Evolutionary conservation across 64 coral and sea anemone species (phyloP), one percentile per base, ranked within the genome.

Genomic region (Montipora foliosa): DNA sequence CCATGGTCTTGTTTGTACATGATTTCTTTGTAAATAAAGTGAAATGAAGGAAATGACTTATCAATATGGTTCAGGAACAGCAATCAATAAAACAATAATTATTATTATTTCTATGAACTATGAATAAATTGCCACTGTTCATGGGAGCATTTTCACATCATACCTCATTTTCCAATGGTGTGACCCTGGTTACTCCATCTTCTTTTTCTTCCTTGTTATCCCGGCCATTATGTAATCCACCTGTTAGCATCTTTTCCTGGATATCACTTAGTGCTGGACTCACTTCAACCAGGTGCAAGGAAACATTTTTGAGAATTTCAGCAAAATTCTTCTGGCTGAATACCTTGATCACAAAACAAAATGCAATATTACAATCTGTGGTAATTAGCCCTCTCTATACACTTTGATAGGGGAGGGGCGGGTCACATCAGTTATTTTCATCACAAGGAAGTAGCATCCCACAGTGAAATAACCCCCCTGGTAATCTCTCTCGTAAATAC

Each of bases 201-300:
- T 79, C 52, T 14, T 17, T 66, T 19, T 90, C 37, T n/a, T 79
- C 1, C 2, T 80, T 49, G 13, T 75, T 47, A 49, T 82, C 64
- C 22, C 62, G 67, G 81, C 70, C 66, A 48, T 60, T 86, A 44
- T 50, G 6, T 10, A 72, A 7, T 22, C 68, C 52, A 13, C 87
- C 87, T 66, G 79, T 96, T 61, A 99, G 70, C 22, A 67, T 78
- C 17, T 75, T 91, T 84, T 93, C 92, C 67, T 99, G 97, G 47
- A 94, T 94, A 11, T 92, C 89, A 94, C 97, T 99, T 73, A 99
- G 53, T 12, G 89, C 68, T 57, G 97, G 95, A 74, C 97, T 99
- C 10, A 99, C 89, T 87, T 99, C 97, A 25, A 96, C 89, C 9
- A 99, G 67, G 61, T 96, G 92, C 64, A 99, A 66, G 59, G 91